phyloP scores from a whole-genome alignment of 2,888 invertebrate species.

The Ectobius pallidus region DNA sequence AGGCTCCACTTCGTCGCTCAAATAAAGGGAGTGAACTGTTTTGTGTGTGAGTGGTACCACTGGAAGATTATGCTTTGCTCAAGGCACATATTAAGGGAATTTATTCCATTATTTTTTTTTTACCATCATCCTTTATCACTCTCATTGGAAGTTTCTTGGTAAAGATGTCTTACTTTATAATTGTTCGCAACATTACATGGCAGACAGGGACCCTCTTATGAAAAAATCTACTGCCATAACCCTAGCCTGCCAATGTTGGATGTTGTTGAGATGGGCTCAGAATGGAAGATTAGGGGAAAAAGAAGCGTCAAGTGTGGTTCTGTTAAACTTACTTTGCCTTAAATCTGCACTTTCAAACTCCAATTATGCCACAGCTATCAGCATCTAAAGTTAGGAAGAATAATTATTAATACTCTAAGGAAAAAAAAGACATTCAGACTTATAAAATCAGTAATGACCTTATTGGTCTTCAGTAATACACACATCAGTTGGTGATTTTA shows the following conservation, averaged over 20 bases:
- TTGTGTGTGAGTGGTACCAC: not conserved
- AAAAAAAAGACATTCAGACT: not conserved
- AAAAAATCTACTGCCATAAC: slow-evolving; percentile 12
- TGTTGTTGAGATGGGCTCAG: not conserved
- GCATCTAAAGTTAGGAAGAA: not conserved
- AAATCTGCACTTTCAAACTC: slow-evolving; percentile 3
- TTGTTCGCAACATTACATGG: too few species aligned
- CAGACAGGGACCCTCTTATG: not conserved
- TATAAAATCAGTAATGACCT: too few species aligned
- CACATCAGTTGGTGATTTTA: too few species aligned
- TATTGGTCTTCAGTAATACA: too few species aligned
- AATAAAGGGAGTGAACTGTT: slow-evolving; percentile 22
- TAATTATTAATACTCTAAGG: not conserved
- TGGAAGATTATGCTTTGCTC: slow-evolving; percentile 1
- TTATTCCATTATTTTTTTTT: not conserved
- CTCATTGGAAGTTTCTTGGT: not conserved
- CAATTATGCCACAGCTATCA: not conserved
- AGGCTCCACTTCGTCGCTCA: slow-evolving; percentile 40
- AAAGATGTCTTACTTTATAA: too few species aligned
- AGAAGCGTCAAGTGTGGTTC: not conserved
- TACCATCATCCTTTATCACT: not conserved
- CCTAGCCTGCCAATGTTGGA: not conserved
- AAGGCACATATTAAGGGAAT: not conserved
- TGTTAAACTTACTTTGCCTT: slow-evolving; percentile 9
- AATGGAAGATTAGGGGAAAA: not conserved